A percentile compares a stretch with the other conserved stretches of the same genome.
Evolutionary conservation across 2,113 vertebrate species (phyloP).

Genomic region (Aegithalos caudatus): DNA sequence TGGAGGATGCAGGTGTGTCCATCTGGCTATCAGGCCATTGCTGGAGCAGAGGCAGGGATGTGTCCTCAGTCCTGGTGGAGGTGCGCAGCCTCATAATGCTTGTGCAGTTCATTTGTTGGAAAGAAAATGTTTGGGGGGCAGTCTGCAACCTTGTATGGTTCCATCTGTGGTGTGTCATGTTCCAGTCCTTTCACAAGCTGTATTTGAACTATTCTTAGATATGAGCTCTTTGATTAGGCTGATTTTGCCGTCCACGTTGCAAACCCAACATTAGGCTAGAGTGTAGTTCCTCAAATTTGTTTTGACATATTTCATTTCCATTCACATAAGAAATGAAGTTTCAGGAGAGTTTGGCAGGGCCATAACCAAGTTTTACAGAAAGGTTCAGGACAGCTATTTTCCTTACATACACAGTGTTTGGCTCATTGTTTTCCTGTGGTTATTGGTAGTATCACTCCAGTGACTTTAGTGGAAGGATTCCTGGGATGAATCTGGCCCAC

Average conservation of each 20-base stretch:
- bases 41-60: background rate
- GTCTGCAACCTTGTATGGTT: background rate
- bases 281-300: background rate
- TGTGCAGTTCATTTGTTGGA: background rate
- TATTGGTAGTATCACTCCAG: background rate
- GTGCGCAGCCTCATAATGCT: background rate
- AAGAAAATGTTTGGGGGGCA: background rate
- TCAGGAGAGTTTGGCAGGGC: background rate
- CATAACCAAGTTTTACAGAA: background rate
- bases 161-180: background rate
- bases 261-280: background rate
- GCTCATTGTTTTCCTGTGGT: background rate
- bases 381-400: background rate
- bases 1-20: background rate
- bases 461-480: background rate
- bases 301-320: background rate
- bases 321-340: background rate
- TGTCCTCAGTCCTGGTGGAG: background rate
- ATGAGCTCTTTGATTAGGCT: background rate
- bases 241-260: background rate
- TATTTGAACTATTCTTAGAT: background rate
- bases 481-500: background rate
- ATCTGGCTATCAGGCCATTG: accelerated
- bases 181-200: background rate
- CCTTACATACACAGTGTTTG: background rate